Evolutionary conservation across 2,797 vertebrate genomes (phyloP).

Genomic region (Bradypus variegatus): DNA sequence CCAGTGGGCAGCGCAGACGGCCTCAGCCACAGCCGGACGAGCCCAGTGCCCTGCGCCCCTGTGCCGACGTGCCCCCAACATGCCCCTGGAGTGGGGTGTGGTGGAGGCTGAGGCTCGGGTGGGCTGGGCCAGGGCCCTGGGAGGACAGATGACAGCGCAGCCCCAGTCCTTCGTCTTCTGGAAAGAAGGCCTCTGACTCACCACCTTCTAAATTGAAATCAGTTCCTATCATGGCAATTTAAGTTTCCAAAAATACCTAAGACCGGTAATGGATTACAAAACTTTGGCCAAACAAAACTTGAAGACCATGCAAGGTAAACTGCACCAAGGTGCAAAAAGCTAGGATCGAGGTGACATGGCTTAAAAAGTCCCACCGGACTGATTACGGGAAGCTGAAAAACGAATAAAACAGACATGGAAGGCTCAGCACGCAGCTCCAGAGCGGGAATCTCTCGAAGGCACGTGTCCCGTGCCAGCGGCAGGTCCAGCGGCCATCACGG

Average conservation of each 20-base stretch:
- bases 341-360: background rate
- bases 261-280: background rate
- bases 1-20: too few species aligned
- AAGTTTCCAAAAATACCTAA: background rate
- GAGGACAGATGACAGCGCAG: background rate
- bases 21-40: too few species aligned
- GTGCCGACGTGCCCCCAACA: too few species aligned
- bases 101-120: too few species aligned
- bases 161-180: too few species aligned
- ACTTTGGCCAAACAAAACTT: background rate
- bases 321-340: background rate
- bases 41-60: too few species aligned
- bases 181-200: too few species aligned
- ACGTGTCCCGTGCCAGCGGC: background rate
- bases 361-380: background rate
- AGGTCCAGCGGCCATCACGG: background rate
- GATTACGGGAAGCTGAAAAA: background rate
- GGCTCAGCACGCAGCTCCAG: background rate
- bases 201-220: too few species aligned
- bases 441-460: too few species aligned
- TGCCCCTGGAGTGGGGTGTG: too few species aligned
- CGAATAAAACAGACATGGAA: fast-evolving
- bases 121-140: too few species aligned
- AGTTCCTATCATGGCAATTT: background rate
- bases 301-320: background rate